Conservation (phyloP, 2,888 invertebrate genomes). For the Acleris literana region DNA sequence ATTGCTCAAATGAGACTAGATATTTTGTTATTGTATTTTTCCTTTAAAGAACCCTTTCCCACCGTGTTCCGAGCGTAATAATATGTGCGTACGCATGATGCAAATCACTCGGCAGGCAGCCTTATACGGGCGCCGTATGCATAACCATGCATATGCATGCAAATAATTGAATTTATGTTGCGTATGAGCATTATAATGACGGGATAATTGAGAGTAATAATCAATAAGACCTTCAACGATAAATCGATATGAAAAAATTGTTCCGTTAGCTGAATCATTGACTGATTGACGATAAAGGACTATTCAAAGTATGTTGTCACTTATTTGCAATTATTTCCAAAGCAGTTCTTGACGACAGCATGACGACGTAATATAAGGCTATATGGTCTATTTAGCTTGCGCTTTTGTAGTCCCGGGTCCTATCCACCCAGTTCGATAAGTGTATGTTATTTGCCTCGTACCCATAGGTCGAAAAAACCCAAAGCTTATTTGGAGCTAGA, state of each 20-base stretch:
- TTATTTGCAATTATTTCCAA: no score
- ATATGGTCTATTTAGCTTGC: no score
- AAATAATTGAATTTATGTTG: slow-evolving; percentile 11
- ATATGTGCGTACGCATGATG: slow-evolving; percentile 3
- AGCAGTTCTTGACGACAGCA: no score
- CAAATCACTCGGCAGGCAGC: slow-evolving; percentile 1
- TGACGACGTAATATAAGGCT: no score
- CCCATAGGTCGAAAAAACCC: not conserved
- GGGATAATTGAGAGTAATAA: slow-evolving; percentile 1
- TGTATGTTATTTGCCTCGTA: not conserved
- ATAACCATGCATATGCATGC: slow-evolving; percentile 16
- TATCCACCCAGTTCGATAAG: no score
- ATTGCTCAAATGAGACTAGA: no score
- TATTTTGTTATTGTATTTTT: no score
- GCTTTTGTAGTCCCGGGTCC: no score
- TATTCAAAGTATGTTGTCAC: no score
- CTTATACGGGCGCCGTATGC: slow-evolving; percentile 15
- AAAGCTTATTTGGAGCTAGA: not conserved
- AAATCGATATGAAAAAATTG: not conserved
- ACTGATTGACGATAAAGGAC: no score
- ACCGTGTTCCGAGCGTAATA: not conserved
- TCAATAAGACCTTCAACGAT: not conserved
- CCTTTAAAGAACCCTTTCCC: slow-evolving; percentile 1
- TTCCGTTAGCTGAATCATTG: no score
- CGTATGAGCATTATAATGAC: slow-evolving; percentile 9